A percentile compares a stretch with the other conserved stretches of the same genome.
Conservation (phyloP, 2,113 vertebrate genomes). For the Bubo bubo region DNA sequence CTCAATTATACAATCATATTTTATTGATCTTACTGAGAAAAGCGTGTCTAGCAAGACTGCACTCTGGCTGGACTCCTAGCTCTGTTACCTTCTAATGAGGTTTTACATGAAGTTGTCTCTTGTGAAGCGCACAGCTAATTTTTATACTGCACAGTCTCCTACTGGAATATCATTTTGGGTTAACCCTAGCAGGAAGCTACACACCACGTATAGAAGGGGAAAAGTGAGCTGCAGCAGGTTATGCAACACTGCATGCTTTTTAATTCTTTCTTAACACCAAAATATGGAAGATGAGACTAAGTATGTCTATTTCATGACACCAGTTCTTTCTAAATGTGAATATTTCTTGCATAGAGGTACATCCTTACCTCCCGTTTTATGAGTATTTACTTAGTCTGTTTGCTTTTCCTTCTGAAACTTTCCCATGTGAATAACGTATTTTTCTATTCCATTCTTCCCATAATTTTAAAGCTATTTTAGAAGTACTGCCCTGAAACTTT, state of each 20-base stretch:
- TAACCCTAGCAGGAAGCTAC: background rate
- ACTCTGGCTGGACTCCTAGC: background rate
- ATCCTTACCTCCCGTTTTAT: background rate
- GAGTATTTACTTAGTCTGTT: background rate
- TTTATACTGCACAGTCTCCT: background rate
- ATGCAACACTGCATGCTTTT: background rate
- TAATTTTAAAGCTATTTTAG: background rate
- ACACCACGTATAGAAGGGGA: background rate
- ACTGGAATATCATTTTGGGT: background rate
- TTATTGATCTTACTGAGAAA: constrained; percentile 26
- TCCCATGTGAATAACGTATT: background rate
- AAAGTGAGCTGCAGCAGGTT: background rate
- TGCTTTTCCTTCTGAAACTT: background rate
- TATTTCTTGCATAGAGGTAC: background rate
- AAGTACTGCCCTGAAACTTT: background rate
- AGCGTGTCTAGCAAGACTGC: background rate
- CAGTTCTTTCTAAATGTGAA: background rate
- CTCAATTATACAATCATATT: constrained; percentile 26
- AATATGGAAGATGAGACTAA: background rate
- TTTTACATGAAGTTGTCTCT: background rate
- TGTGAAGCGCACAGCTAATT: background rate
- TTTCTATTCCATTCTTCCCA: background rate
- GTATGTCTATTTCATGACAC: fast-evolving
- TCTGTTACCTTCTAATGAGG: background rate
- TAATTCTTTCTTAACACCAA: background rate